Conservation (phyloP, 2,888 invertebrate genomes). For the Noctua comes region DNA sequence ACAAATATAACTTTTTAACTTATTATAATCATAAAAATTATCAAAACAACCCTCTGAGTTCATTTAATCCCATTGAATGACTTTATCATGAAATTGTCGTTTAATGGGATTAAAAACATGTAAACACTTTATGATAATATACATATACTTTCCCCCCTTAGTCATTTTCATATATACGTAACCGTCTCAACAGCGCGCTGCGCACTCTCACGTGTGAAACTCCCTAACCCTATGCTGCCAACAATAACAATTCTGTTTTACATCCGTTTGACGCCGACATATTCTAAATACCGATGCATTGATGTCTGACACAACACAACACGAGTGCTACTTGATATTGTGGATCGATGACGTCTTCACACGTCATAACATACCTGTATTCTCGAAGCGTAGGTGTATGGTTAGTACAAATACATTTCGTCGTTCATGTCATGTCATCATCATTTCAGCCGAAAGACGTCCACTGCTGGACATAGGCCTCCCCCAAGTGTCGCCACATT, state of each 20-base stretch:
- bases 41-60: too few species aligned
- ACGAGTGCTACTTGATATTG: not conserved
- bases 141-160: too few species aligned
- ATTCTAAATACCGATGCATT: slow-evolving; percentile 22
- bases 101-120: too few species aligned
- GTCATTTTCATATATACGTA: not conserved
- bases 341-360: slow-evolving; percentile 2
- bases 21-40: too few species aligned
- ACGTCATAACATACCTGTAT: not conserved
- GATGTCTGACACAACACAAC: slow-evolving; percentile 12
- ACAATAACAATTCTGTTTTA: slow-evolving; percentile 49
- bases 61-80: too few species aligned
- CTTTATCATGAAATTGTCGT: too few species aligned
- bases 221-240: slow-evolving; percentile 19
- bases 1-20: too few species aligned
- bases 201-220: not conserved
- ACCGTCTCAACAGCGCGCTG: not conserved
- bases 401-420: not conserved
- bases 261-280: slow-evolving; percentile 12
- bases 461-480: too few species aligned
- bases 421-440: too few species aligned
- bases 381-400: not conserved
- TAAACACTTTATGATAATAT: too few species aligned
- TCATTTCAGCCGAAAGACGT: too few species aligned
- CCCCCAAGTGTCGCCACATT: too few species aligned